Conservation (phyloP, 1,140 invertebrate genomes). For the Eurosta solidaginis region DNA sequence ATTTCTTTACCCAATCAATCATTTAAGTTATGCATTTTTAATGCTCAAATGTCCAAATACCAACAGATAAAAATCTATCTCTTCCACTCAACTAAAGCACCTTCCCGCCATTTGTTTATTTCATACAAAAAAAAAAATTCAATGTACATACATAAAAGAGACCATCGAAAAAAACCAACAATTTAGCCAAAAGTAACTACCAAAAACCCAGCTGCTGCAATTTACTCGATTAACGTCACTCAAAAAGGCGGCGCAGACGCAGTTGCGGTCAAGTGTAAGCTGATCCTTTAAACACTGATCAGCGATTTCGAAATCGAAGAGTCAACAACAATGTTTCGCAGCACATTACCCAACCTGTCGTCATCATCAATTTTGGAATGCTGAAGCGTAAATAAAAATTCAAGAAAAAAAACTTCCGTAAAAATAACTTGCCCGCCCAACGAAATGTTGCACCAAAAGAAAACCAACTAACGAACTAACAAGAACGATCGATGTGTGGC, state of each 20-base stretch:
- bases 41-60: background rate
- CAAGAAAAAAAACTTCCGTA: background rate
- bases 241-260: slow-evolving; percentile 26
- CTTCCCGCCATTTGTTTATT: background rate
- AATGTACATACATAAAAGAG: too few relatives aligned
- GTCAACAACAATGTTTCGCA: background rate
- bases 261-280: background rate
- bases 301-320: background rate
- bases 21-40: background rate
- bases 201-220: slow-evolving; percentile 53
- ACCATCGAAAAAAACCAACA: background rate
- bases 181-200: background rate
- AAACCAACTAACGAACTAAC: background rate
- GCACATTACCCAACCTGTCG: slow-evolving; percentile 50
- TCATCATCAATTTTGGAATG: slow-evolving; percentile 51
- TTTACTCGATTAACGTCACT: slow-evolving; percentile 57
- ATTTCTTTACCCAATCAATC: background rate
- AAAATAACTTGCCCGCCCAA: background rate
- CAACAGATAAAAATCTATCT: background rate
- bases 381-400: background rate
- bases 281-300: slow-evolving; percentile 2
- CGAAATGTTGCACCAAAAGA: background rate
- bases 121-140: background rate
- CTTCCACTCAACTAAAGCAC: background rate
- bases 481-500: background rate